Base-by-base conservation (phyloP, 2,888 invertebrate genomes). In the Heliothis peltigera region DNA sequence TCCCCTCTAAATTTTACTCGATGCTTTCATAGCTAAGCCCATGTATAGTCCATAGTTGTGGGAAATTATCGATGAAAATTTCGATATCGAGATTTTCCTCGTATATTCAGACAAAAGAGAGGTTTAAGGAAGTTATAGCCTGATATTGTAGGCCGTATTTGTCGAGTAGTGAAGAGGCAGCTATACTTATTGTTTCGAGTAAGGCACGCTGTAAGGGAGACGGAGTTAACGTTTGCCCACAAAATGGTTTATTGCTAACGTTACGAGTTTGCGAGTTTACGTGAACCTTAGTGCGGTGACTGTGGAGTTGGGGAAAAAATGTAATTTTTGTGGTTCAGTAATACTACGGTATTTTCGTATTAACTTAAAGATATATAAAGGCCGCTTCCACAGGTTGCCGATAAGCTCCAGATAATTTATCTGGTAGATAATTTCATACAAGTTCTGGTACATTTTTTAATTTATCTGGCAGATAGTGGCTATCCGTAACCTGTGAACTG, bases 181-280 rank as follows among this genome's bases (percentile, higher is more conserved):
- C 49, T 21, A 55, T 57, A 64, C 8, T 21, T n/a, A 19, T n/a
- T 49, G 49, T 46, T 39, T 22, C 49, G 48, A 53, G 53, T 65
- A 54, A 49, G 48, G 47, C 46, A 42, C 32, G 55, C 46, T 70
- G 71, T 76, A 51, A 70, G 71, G 65, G 65, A 70, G 54, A 60
- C 35, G 32, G 28, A 75, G 56, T 64, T 73, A 60, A 70, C 73
- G 76, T 65, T 46, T 65, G 65, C 60, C 49, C 76, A 73, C 73
- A 76, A 76, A 73, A 73, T 73, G 60, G 73, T 73, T 73, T 73
- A 73, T 76, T 65, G 73, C 73, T 6, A 48, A 70, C 57, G 57
- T 70, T 76, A 70, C 65, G 60, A 73, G 76, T 64, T 64, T 62
- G 64, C 56, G 58, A 75, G 44, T 57, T 63, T 52, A 63, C 66